These are phyloP conservation scores for Aproaerema taeniolella DNA, from an alignment of 2,888 invertebrate species.

Conservation along the genomic window DNA sequence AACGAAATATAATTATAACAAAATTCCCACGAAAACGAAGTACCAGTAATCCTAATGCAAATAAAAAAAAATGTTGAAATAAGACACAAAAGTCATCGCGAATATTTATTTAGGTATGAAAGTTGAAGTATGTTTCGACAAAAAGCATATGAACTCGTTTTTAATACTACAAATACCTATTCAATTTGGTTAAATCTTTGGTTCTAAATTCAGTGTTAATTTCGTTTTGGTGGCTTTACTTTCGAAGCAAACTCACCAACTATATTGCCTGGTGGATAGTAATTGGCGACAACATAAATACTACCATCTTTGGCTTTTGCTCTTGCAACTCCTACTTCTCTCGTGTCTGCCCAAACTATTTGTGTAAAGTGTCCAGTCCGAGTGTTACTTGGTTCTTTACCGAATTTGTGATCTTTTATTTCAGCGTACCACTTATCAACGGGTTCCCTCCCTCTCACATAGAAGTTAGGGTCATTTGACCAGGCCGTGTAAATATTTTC, in stretches of 20 bases:
- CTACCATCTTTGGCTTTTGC: constrained; percentile 84
- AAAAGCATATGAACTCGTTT: no score
- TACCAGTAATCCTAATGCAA: no score
- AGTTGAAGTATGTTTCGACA: no score
- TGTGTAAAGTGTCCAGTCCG: constrained; percentile 92
- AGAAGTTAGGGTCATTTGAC: constrained; percentile 83
- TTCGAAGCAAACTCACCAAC: constrained; percentile 85
- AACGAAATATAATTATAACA: no score
- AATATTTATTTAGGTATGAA: no score
- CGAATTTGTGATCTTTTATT: constrained; percentile 81
- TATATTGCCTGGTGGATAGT: constrained; percentile 93
- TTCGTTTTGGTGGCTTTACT: constrained; percentile 84
- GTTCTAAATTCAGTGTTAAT: no score
- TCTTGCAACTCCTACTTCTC: constrained; percentile 86
- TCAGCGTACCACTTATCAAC: constrained; percentile 90
- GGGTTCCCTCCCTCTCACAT: constrained; percentile 81
- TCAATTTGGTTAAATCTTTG: no score
- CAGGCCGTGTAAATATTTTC: constrained; percentile 90
- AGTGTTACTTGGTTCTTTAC: constrained; percentile 78
- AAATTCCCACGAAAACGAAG: no score
- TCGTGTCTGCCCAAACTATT: constrained; percentile 87
- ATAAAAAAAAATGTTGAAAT: no score
- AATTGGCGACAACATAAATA: constrained; percentile 92
- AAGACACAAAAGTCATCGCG: no score
- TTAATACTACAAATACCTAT: no score